Conservation (phyloP, 2,888 invertebrate genomes). For the Sarcophaga caerulescens region DNA sequence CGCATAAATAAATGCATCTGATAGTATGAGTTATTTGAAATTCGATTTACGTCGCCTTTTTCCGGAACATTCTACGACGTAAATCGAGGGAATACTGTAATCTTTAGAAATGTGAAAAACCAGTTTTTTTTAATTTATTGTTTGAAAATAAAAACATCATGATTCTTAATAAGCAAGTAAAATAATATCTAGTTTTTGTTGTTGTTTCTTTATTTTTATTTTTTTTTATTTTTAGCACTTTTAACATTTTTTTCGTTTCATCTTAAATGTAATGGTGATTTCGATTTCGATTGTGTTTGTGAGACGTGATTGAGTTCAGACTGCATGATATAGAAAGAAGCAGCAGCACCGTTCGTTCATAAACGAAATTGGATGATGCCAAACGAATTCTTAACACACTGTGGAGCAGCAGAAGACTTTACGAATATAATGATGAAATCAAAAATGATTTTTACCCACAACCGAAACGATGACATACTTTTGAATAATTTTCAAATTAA, state of each 20-base stretch:
- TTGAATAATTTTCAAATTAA: constrained; percentile 84
- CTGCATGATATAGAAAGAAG: constrained; percentile 11
- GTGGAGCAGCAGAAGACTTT: constrained; percentile 26
- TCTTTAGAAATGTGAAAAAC: constrained; percentile 18
- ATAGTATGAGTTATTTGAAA: too few relatives aligned
- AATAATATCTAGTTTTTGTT: constrained; percentile 8
- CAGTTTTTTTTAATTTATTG: constrained; percentile 24
- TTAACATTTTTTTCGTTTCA: constrained; percentile 5
- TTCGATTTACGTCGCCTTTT: too few relatives aligned
- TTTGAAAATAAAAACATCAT: constrained; percentile 17
- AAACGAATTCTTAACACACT: constrained; percentile 59
- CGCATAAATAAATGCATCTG: too few relatives aligned
- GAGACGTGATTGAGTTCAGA: constrained; percentile 27
- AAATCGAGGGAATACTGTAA: too few relatives aligned
- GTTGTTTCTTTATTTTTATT: constrained; percentile 1
- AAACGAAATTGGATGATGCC: constrained; percentile 71
- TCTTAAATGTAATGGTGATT: constrained; percentile 13
- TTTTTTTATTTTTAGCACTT: constrained; percentile 47
- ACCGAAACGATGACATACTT: constrained; percentile 74
- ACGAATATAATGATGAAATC: constrained; percentile 40
- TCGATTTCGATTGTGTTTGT: neutral
- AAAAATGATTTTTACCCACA: constrained; percentile 49
- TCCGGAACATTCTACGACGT: too few relatives aligned
- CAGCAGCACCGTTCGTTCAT: constrained; percentile 39
- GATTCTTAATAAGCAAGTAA: constrained; percentile 14